Base-by-base conservation (phyloP, 2,797 vertebrate genomes). In the Fringilla coelebs region DNA sequence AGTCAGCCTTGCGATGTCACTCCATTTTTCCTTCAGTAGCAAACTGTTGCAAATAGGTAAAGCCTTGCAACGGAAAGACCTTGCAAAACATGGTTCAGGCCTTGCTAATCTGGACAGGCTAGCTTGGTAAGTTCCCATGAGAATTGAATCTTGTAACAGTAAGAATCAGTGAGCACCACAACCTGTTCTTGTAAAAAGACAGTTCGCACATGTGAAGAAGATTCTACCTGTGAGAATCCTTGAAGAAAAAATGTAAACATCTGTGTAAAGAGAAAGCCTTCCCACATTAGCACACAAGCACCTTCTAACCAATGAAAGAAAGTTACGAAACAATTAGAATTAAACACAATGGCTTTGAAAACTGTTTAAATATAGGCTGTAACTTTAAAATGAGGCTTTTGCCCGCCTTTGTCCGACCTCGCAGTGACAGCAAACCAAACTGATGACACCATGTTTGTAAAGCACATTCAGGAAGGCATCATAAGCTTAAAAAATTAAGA, bases 401-500 rank as follows among this genome's bases (percentile, higher is more conserved):
- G 28, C 58, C 60, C 1, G 3, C 13, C 28, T 61, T 61, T 61
- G 60, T 40, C 36, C 3, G 7, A 41, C 28, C 60, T 61, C 7
- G 4, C 19, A 41, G 58, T 1, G 5, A 61, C 28, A 21, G 28
- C 38, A 29, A 61, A 24, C 66, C 18, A 82, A 91, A 78, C 48
- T 63, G 51, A 24, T 51, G 51, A 43, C 90, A 92, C 65, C 55
- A 70, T 40, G 51, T 80, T 79, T 74, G 21, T 67, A 61, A 90
- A 93, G 40, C 85, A 95, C 34, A 91, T 52, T 81, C 57, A 92
- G 63, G 45, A 83, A 68, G 21, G 67, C 63, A 93, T 85, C 24
- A 80, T 43, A 85, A 92, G 10, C n/a, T 90, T 52, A 51, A 79
- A 95, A 97, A 97, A 94, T 75, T 73, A 88, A 83, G 25, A 34